Evolutionary conservation across 2,888 invertebrate species (phyloP).

Genomic region (Dyspetes luteomarginatus): DNA sequence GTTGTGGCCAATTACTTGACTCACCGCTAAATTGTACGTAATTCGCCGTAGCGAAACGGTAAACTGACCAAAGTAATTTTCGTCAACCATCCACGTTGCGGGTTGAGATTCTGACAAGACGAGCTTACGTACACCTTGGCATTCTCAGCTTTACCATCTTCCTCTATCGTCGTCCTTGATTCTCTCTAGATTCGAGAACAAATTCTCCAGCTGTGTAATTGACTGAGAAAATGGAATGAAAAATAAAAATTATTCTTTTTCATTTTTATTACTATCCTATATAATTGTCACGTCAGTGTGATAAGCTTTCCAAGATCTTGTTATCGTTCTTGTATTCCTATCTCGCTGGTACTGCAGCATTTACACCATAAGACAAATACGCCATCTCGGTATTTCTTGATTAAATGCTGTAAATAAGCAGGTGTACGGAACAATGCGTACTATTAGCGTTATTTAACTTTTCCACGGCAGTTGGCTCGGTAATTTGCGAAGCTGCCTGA

Average conservation of each 20-base stretch:
- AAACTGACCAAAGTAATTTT: slow-evolving; percentile 67
- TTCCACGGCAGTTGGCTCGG: slow-evolving; percentile 14
- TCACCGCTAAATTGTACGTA: slow-evolving; percentile 50
- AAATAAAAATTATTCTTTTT: too few relatives aligned
- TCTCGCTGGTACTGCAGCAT: too few relatives aligned
- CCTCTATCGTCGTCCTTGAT: not conserved
- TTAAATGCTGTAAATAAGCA: slow-evolving; percentile 35
- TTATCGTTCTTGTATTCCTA: not conserved
- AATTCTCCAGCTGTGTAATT: not conserved
- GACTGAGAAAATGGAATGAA: not conserved
- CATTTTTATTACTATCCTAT: too few relatives aligned
- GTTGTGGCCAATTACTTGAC: slow-evolving; percentile 66
- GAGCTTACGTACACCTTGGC: not conserved
- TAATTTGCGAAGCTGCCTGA: not conserved
- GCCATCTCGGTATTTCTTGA: slow-evolving; percentile 32
- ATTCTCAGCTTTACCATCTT: not conserved
- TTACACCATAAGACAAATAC: not conserved
- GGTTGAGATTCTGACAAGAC: slow-evolving; percentile 1
- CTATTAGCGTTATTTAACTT: slow-evolving; percentile 48
- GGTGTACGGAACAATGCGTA: slow-evolving; percentile 35
- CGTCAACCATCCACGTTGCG: slow-evolving; percentile 51
- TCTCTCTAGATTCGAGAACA: not conserved
- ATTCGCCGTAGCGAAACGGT: slow-evolving; percentile 64
- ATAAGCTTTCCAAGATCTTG: too few relatives aligned
- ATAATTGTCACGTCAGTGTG: too few relatives aligned